Conservation (phyloP, 2,888 invertebrate species). For the Tigriopus californicus region DNA sequence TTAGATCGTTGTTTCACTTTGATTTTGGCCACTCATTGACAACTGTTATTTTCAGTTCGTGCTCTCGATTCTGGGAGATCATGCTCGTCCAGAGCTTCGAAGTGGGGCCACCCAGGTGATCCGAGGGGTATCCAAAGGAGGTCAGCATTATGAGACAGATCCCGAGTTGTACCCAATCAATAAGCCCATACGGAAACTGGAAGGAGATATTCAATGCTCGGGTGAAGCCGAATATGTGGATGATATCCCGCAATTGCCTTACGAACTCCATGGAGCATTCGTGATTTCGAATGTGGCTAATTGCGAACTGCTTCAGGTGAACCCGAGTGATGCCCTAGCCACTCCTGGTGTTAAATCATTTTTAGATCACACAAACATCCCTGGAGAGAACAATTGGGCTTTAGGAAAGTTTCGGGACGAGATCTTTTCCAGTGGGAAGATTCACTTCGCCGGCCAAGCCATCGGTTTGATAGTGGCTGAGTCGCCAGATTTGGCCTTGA, state of each 20-base stretch:
- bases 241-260: conserved; percentile 43
- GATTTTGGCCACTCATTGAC: too few species aligned
- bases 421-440: conserved; percentile 31
- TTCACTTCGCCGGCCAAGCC: conserved; percentile 50
- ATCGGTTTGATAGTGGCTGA: conserved; percentile 51
- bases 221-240: conserved; percentile 60
- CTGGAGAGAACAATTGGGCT: conserved; percentile 22
- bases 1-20: too few species aligned
- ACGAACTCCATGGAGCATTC: conserved; percentile 51
- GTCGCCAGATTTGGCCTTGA: conserved; percentile 37
- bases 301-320: conserved; percentile 36
- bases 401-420: conserved; percentile 16
- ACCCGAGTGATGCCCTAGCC: conserved; percentile 41
- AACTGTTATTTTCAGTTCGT: background rate
- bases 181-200: conserved; percentile 51
- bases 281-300: conserved; percentile 37
- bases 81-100: background rate
- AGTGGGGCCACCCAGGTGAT: background rate
- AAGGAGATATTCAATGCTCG: conserved; percentile 39
- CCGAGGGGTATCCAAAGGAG: conserved; percentile 29
- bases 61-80: background rate
- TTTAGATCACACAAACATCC: conserved; percentile 24
- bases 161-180: conserved; percentile 51
- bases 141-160: conserved; percentile 48
- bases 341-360: conserved; percentile 25